These are phyloP conservation scores for Saccopteryx bilineata DNA, from an alignment of 2,113 vertebrate genomes.

Conservation along the genomic window DNA sequence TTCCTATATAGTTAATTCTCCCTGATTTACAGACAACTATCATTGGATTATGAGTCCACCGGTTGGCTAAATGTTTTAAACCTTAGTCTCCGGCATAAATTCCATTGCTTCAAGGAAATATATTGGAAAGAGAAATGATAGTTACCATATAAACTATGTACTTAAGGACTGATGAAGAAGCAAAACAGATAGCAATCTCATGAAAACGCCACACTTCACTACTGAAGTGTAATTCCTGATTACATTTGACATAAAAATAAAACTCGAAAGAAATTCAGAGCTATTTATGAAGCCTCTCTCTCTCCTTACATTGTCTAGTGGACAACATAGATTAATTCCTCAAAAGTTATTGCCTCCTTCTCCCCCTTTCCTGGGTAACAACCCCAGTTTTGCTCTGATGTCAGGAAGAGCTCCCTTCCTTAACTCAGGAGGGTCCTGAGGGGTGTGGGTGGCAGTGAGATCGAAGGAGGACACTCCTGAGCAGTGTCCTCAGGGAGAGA, in stretches of 20 bases:
- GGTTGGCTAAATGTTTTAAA: not conserved
- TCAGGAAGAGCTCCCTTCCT: not conserved
- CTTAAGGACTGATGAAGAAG: not conserved
- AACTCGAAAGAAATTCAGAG: not conserved
- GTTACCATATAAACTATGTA: not conserved
- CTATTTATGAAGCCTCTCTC: not conserved
- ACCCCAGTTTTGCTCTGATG: not conserved
- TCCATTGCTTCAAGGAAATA: not conserved
- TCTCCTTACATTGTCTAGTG: not conserved
- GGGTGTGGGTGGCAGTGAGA: not conserved
- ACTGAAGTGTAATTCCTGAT: conserved; percentile 2
- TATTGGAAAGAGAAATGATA: not conserved
- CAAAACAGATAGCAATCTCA: not conserved
- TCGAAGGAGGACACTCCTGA: not conserved
- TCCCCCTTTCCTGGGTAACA: not conserved
- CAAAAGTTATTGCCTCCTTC: not conserved
- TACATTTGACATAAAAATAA: conserved; percentile 24
- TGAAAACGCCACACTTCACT: not conserved
- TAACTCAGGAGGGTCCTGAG: not conserved
- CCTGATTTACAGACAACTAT: not conserved
- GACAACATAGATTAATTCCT: not conserved
- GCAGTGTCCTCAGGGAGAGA: not conserved
- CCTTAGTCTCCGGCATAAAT: not conserved
- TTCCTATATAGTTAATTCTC: not conserved
- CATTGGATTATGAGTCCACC: not conserved